These are phyloP conservation scores for Pyxicephalus adspersus DNA, from an alignment of 2,113 vertebrate species.

Conservation along the genomic window DNA sequence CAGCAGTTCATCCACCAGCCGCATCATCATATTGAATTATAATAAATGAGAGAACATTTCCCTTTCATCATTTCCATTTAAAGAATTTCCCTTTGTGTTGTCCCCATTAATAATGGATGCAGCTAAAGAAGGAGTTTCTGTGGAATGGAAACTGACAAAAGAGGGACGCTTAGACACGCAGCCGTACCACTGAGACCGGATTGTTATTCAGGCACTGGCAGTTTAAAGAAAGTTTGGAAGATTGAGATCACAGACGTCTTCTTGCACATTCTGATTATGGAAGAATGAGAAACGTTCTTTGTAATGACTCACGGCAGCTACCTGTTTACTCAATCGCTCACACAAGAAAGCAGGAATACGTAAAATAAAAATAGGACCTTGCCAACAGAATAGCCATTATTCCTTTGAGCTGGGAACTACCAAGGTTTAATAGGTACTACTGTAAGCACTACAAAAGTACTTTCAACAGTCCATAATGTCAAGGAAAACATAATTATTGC, in stretches of 20 bases:
- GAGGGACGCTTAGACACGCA: background rate
- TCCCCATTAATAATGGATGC: slow-evolving; percentile 30
- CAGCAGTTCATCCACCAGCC: slow-evolving; percentile 21
- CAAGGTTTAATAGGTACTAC: background rate
- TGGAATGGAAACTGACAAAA: slow-evolving; percentile 54
- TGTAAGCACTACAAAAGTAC: background rate
- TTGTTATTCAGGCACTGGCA: slow-evolving; percentile 23
- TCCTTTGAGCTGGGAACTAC: slow-evolving; percentile 14
- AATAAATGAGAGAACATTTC: slow-evolving; percentile 52
- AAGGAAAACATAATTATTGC: background rate
- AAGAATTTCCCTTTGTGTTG: slow-evolving; percentile 35
- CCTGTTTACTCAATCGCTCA: slow-evolving; percentile 43
- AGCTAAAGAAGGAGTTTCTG: slow-evolving; percentile 18
- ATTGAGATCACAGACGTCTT: slow-evolving; percentile 36
- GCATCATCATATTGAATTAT: slow-evolving; percentile 54
- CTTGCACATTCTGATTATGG: slow-evolving; percentile 44
- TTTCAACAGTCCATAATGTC: background rate
- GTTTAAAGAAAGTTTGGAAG: slow-evolving; percentile 5
- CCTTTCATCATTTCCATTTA: slow-evolving; percentile 52
- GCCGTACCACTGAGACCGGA: slow-evolving; percentile 29
- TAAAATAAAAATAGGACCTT: slow-evolving; percentile 19
- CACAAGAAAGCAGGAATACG: slow-evolving; percentile 13
- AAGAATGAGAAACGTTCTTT: slow-evolving; percentile 33
- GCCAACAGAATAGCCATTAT: slow-evolving; percentile 22
- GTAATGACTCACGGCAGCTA: slow-evolving; percentile 30